Evolutionary conservation across 2,113 vertebrate genomes (phyloP).

Genomic region (Eubucco bourcierii): DNA sequence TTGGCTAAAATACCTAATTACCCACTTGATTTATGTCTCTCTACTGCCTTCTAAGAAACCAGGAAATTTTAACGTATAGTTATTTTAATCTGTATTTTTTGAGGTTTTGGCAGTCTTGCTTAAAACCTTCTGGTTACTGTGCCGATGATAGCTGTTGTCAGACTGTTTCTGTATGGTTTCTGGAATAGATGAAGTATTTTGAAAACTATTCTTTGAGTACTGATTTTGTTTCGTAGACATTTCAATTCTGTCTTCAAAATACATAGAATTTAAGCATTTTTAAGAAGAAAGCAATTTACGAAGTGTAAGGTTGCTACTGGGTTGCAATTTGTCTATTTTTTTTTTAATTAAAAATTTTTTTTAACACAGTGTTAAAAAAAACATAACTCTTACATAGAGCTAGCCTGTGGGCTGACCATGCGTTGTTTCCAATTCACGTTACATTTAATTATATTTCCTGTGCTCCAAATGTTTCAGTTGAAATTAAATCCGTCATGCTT

Average conservation of each 20-base stretch:
- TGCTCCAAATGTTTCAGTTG: neutral
- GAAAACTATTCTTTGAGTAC: neutral
- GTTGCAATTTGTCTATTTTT: neutral
- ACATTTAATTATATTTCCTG: neutral
- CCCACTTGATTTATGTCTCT: neutral
- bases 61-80: neutral
- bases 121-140: neutral
- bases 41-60: neutral
- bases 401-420: neutral
- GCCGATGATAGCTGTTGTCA: neutral
- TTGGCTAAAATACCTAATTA: neutral
- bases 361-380: neutral
- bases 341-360: neutral
- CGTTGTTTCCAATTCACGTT: neutral
- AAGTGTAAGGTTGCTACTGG: neutral
- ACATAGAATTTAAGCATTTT: neutral
- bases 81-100: neutral
- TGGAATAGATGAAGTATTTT: neutral
- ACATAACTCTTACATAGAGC: neutral
- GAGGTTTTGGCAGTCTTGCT: neutral
- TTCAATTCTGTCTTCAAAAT: neutral
- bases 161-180: neutral
- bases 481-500: neutral
- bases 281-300: neutral
- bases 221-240: neutral